Evolutionary conservation across 2,797 vertebrate species (phyloP), one percentile per base, ranked within the genome.

Genomic region (Sebastes cheni): DNA sequence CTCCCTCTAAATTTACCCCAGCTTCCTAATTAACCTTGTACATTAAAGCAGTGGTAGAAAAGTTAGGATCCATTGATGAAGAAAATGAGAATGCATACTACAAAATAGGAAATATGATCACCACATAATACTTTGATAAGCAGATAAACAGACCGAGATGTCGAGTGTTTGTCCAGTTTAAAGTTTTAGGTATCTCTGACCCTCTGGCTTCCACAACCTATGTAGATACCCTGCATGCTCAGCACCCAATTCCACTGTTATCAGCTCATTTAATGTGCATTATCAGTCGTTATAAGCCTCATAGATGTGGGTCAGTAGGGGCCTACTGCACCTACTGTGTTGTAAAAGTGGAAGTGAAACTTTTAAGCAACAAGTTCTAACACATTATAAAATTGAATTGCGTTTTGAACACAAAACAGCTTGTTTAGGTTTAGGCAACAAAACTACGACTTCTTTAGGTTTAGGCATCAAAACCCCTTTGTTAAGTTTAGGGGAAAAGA

Each of bases 1-100:
- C 58, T 56, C 39, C 62, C 64, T 77, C 65, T 69, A 52, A 61
- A 67, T 74, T 68, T 62, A 65, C 42, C 75, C 64, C 34, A 4
- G 78, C 65, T 58, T 56, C 58, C 72, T 72, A 84, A 89, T 84
- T 85, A 76, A 88, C 77, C 70, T 80, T 72, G 25, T 29, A 36
- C 55, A 67, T 65, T 56, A 66, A 78, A 82, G 36, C 59, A 29
- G 8, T 10, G 42, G 39, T n/a, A 20, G 32, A 54, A 67, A 75
- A 25, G 22, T 67, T 32, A 6, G 23, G 8, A 39, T 23, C 2
- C 56, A 65, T 66, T 61, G 46, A 67, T 30, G 34, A 5, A 7
- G 16, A 10, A 42, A 61, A 67, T 39, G 9, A 25, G n/a, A 29
- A 4, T 11, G 16, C 25, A 18, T 5, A 18, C 7, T 4, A 22